These are phyloP conservation scores for Ichneumon xanthorius DNA, from an alignment of 2,888 invertebrate genomes.

Conservation along the genomic window DNA sequence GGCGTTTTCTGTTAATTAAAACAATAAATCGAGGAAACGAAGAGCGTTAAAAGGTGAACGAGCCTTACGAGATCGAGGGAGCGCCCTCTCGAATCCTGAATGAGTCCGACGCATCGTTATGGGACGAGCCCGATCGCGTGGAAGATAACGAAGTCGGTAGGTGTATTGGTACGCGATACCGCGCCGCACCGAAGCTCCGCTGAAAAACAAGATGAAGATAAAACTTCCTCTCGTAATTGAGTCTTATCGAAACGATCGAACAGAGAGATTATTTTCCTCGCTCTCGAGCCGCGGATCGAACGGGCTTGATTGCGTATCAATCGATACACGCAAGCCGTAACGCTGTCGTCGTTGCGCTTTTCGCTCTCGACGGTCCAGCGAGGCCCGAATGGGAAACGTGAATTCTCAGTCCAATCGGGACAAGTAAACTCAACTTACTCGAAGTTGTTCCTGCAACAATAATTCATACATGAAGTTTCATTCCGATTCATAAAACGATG, in stretches of 20 bases:
- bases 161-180: background rate
- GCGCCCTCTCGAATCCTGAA: background rate
- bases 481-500: background rate
- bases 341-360: background rate
- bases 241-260: slow-evolving; percentile 68
- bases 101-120: slow-evolving; percentile 15
- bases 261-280: slow-evolving; percentile 54
- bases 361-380: background rate
- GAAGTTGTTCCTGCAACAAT: background rate
- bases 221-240: slow-evolving; percentile 65
- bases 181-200: background rate
- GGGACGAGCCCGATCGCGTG: slow-evolving; percentile 56
- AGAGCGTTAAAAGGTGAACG: slow-evolving; percentile 7
- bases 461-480: background rate
- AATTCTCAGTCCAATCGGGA: background rate
- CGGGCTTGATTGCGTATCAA: slow-evolving; percentile 65
- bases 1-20: too few species aligned
- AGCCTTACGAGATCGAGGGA: slow-evolving; percentile 5
- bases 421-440: background rate
- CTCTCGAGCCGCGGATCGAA: slow-evolving; percentile 48
- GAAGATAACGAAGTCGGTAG: slow-evolving; percentile 55
- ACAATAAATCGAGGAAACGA: too few species aligned
- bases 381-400: background rate
- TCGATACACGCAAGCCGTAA: slow-evolving; percentile 12
- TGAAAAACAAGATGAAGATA: background rate